Conservation (phyloP, 2,888 invertebrate species). For the Tricholauxania praeusta region DNA sequence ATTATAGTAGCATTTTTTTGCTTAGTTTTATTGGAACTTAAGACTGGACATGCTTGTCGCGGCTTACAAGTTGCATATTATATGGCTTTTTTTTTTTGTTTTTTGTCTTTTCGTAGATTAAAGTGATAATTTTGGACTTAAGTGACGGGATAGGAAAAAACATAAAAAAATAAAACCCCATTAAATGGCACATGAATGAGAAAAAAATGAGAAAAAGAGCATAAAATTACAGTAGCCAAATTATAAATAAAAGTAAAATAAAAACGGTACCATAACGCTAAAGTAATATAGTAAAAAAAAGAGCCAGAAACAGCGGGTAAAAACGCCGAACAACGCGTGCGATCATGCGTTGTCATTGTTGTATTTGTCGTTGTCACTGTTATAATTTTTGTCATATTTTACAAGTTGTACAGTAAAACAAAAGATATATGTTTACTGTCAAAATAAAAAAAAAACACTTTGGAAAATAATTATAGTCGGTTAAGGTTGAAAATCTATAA, state of each 20-base stretch:
- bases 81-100: not conserved
- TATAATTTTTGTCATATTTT: slow-evolving; percentile 14
- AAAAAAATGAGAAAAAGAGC: not conserved
- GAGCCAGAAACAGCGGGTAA: not conserved
- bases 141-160: not conserved
- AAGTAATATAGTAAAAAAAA: not conserved
- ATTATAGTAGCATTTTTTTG: not conserved
- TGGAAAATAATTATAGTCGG: too few species aligned
- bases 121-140: slow-evolving; percentile 7
- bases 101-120: slow-evolving; percentile 7
- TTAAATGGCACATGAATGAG: not conserved
- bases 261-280: not conserved
- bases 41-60: not conserved
- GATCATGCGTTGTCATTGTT: slow-evolving; percentile 19
- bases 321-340: slow-evolving; percentile 22
- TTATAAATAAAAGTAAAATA: slow-evolving; percentile 7
- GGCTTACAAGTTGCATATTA: too few species aligned
- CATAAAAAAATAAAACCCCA: too few species aligned
- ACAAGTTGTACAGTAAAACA: not conserved
- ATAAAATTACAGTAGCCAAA: slow-evolving; percentile 20
- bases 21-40: not conserved
- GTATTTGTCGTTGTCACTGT: slow-evolving; percentile 6
- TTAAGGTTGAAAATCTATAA: too few species aligned
- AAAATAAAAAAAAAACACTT: too few species aligned
- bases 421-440: not conserved